Evolutionary conservation across 2,113 vertebrate genomes (phyloP), one percentile per base, ranked within the genome.

Genomic region (Podarcis raffonei): DNA sequence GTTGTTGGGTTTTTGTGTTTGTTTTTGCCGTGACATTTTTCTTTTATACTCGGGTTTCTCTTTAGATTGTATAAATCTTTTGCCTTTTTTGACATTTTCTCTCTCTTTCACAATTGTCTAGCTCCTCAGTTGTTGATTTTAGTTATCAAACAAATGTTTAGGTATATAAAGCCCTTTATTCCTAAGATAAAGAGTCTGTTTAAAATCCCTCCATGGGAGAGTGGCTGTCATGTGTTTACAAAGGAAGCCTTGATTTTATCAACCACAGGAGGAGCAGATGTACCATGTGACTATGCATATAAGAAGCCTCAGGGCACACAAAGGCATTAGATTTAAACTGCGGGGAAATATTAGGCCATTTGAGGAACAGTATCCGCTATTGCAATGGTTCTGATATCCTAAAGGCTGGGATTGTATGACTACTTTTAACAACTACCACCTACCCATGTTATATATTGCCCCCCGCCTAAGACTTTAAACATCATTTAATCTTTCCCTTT

Each of bases 81-180:
- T 53, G 48, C 48, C 9, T 53, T 12, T 53, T 53, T 53, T 53
- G 48, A 30, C 69, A 27, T 71, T 30, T 71, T 71, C 69, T 69
- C 5, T 69, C 5, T 53, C 90, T 57, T 69, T 53, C 9, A 81
- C 5, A 92, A 48, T 53, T 88, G 87, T 42, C 3, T 89, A 89
- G 27, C 9, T 16, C 0, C 9, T 16, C 0, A 25, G 32, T 13
- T 82, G 1, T n/a, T 6, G 15, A 74, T 91, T 30, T 86, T 92
- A 90, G 69, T 57, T 94, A 72, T 59, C 16, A n/a, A 20, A 53
- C 42, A 35, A 15, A 35, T 83, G 27, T 53, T 72, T 20, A 84
- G 12, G 6, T 69, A 53, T 65, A 66, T 30, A 53, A 53, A 53
- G 48, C 22, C 22, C 25, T 83, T 81, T 65, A 27, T 62, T 32